Evolutionary conservation across 2,888 invertebrate species (phyloP), one percentile per base, ranked within the genome.

Genomic region (Drosophila mayaguana): DNA sequence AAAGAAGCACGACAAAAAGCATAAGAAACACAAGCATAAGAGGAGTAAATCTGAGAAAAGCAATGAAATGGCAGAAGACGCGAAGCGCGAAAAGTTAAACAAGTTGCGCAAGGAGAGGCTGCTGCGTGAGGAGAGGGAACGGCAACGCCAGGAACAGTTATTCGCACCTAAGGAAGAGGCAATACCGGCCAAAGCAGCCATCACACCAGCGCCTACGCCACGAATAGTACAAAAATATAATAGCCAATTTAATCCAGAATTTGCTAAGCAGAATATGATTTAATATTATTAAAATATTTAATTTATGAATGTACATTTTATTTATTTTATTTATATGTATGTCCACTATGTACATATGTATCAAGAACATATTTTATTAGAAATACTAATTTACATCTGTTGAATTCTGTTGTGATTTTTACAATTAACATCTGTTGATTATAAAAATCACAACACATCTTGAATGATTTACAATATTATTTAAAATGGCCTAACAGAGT

Each of bases 231-330:
- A 97, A 88, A 97, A 96, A 93, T 99, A 99, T 91, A 98, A 98
- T 93, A 98, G 98, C 3, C 98, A 99, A 92, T 99, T 98, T 92
- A 99, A 98, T 94, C 99, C 99, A 20, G 95, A 97, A 92, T 92
- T 97, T 59, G 97, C 97, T 16, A 95, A 96, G 88, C 97, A 97
- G 93, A 97, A 97, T 93, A 91, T 92, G 90, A 64, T 83, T 25
- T 92, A 67, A 53, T 11, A 42, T 22, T 32, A 9, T 14, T 22
- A 16, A 22, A 5, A 34, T 2, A 9, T n/a, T n/a, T 42, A 12
- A 12, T 42, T 42, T 18, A 12, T 20, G 20, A 3, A 18, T 16
- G 1, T 38, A 40, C 18, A n/a, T 18, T 20, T 28, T 8, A 28
- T 28, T 8, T 28, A 25, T 25, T 5, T 6, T 6, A 25, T 25